A percentile compares a stretch with the other conserved stretches of the same genome.
These are phyloP conservation scores for Blomia tropicalis DNA, from an alignment of 2,888 invertebrate genomes.

Conservation along the genomic window DNA sequence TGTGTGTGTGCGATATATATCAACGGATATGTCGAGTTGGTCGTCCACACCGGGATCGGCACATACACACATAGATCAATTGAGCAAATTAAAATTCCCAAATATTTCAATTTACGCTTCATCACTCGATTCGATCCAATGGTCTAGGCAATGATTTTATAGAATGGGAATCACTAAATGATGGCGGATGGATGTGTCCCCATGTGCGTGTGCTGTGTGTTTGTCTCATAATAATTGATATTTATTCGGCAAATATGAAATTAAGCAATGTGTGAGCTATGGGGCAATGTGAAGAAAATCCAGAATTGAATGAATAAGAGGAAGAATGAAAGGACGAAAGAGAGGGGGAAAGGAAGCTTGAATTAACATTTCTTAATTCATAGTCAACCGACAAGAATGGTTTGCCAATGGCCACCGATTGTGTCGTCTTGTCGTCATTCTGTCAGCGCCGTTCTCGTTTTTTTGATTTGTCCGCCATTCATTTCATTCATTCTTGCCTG, in stretches of 20 bases:
- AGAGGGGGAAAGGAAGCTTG: no score
- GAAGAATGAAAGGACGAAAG: neutral
- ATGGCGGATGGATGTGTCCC: neutral
- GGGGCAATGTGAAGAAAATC: neutral
- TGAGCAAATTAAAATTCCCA: slow-evolving; percentile 7
- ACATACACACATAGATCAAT: neutral
- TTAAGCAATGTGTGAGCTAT: neutral
- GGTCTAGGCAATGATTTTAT: no score
- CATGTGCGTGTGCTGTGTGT: no score
- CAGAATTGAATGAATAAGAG: neutral
- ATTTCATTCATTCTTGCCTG: no score
- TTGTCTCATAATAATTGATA: slow-evolving; percentile 4
- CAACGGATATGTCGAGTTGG: neutral
- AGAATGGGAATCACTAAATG: no score
- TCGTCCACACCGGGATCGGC: neutral
- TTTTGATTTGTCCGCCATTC: no score
- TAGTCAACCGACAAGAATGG: no score
- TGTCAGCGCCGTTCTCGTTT: no score
- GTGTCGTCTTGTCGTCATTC: no score
- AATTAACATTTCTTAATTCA: no score
- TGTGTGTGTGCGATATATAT: slow-evolving; percentile 3
- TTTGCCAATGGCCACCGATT: no score
- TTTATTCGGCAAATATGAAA: slow-evolving; percentile 8
- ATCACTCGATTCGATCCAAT: neutral
- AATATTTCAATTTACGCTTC: slow-evolving; percentile 4